Conservation (phyloP, 2,113 vertebrate genomes). For the Myanophis thanlyinensis region DNA sequence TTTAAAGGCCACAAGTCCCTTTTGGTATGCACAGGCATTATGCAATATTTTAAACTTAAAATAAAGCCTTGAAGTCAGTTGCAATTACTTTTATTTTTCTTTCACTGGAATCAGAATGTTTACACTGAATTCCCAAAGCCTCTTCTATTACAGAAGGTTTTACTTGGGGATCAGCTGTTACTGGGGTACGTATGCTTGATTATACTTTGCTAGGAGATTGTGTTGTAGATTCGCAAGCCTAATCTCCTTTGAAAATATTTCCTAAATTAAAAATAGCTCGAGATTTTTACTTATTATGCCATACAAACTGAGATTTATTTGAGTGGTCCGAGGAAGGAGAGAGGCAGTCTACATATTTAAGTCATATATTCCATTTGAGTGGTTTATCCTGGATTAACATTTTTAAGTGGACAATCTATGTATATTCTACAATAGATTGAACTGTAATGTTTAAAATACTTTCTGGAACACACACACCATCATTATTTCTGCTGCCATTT, state of each 20-base stretch:
- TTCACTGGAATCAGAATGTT: not conserved
- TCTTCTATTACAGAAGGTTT: not conserved
- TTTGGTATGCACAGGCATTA: not conserved
- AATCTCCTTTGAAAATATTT: not conserved
- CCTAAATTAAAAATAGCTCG: not conserved
- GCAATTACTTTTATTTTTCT: not conserved
- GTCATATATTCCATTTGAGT: not conserved
- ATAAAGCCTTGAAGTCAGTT: not conserved
- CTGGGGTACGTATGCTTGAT: not conserved
- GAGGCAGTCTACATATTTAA: not conserved
- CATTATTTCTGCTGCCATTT: not conserved
- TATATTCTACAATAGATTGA: not conserved
- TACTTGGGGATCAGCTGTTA: not conserved
- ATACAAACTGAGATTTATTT: not conserved
- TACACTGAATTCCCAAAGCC: not conserved
- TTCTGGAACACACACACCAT: not conserved
- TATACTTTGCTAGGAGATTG: not conserved
- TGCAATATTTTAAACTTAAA: not conserved
- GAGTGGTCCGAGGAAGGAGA: not conserved
- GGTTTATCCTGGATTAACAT: not conserved
- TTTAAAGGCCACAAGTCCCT: not conserved
- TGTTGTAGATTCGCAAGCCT: not conserved
- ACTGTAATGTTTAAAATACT: not conserved
- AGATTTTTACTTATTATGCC: not conserved
- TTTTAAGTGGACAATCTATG: not conserved